Conservation (phyloP, 2,888 invertebrate genomes). For the Seira ritae region DNA sequence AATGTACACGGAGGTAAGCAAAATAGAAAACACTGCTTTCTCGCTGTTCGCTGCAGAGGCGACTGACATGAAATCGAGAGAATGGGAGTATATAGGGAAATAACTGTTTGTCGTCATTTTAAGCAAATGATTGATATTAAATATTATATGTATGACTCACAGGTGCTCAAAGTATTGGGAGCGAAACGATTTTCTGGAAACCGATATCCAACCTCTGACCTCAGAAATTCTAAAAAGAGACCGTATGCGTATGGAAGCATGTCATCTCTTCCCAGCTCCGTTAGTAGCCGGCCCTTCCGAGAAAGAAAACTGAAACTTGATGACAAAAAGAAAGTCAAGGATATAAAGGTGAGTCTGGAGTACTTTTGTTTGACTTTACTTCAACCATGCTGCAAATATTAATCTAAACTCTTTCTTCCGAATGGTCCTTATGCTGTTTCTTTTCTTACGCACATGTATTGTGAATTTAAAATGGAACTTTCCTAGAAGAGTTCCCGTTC, state of each 20-base stretch:
- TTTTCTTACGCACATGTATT: too few relatives aligned
- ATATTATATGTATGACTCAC: too few relatives aligned
- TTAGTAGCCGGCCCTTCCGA: constrained; percentile 85
- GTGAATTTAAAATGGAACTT: too few relatives aligned
- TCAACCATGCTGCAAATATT: background rate
- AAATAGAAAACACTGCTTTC: background rate
- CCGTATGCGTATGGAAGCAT: constrained; percentile 84
- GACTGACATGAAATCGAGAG: constrained; percentile 1
- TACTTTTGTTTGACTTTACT: background rate
- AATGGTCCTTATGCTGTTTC: too few relatives aligned
- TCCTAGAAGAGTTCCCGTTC: too few relatives aligned
- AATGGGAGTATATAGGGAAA: too few relatives aligned
- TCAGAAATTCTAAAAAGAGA: constrained; percentile 78
- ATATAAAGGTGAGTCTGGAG: constrained; percentile 80
- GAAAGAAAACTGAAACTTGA: constrained; percentile 84
- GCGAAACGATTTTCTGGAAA: constrained; percentile 78
- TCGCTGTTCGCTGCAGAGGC: too few relatives aligned
- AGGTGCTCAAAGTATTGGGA: constrained; percentile 81
- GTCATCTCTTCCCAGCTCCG: constrained; percentile 88
- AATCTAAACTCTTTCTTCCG: too few relatives aligned
- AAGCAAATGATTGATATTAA: too few relatives aligned
- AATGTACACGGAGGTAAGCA: constrained; percentile 88
- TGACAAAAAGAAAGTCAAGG: constrained; percentile 85
- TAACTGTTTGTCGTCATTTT: too few relatives aligned
- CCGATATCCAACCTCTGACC: constrained; percentile 79